A percentile compares a stretch with the other conserved stretches of the same genome.
phyloP scores from a whole-genome alignment of 30 jellyfish, hydroid and myxozoan species.

The Aurelia sp. region DNA sequence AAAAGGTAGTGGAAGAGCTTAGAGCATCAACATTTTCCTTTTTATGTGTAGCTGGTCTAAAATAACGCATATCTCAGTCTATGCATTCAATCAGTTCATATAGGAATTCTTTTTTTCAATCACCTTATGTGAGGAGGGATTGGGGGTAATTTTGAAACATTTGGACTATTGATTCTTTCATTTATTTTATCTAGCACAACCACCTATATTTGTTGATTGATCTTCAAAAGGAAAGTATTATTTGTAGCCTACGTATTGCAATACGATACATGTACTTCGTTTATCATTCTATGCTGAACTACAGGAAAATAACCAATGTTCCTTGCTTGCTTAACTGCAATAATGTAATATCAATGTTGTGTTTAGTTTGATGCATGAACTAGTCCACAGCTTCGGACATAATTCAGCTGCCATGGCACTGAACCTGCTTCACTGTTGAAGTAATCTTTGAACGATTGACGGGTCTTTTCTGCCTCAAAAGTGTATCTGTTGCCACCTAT shows the following conservation, averaged over 20 bases:
- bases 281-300: constrained; percentile 10
- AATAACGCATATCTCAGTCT: too few species aligned
- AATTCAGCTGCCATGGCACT: constrained; percentile 43
- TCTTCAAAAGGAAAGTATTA: too few species aligned
- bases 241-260: constrained; percentile 2
- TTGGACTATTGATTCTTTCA: too few species aligned
- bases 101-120: too few species aligned
- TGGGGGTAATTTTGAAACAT: too few species aligned
- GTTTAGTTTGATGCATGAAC: constrained; percentile 36
- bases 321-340: constrained; percentile 14
- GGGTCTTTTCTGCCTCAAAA: constrained; percentile 5
- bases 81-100: too few species aligned
- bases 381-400: constrained; percentile 45
- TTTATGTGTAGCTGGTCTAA: too few species aligned
- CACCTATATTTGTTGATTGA: too few species aligned
- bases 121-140: too few species aligned
- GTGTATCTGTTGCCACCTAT: constrained; percentile 23
- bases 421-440: constrained; percentile 47
- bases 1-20: too few species aligned
- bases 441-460: constrained; percentile 20
- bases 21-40: too few species aligned
- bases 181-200: too few species aligned
- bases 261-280: constrained; percentile 13
- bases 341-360: constrained; percentile 29
- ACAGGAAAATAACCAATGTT: constrained; percentile 14